These are phyloP conservation scores for Apis mellifera DNA, from an alignment of 1,140 invertebrate species.

Conservation along the genomic window DNA sequence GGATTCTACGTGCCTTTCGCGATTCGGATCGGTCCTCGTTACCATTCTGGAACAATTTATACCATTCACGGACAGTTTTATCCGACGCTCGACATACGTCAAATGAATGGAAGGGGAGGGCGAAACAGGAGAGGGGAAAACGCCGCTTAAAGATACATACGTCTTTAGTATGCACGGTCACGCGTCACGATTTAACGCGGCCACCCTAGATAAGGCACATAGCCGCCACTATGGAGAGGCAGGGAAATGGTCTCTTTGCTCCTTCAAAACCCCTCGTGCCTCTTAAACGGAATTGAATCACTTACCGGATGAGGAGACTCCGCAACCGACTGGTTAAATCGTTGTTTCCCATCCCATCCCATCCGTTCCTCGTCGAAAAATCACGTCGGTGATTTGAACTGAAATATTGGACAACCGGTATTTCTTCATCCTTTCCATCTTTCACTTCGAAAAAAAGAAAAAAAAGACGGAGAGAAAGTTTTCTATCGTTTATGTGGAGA, in stretches of 20 bases:
- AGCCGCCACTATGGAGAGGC: constrained; percentile 40
- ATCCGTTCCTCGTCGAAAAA: neutral
- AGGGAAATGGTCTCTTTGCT: constrained; percentile 44
- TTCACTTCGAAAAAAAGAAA: too few relatives aligned
- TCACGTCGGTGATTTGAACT: too few relatives aligned
- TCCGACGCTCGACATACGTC: constrained; percentile 71
- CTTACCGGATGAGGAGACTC: constrained; percentile 44
- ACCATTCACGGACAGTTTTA: constrained; percentile 61
- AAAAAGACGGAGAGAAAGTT: too few relatives aligned
- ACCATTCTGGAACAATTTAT: constrained; percentile 26
- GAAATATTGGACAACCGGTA: neutral
- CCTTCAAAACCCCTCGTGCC: constrained; percentile 57
- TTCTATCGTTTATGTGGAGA: too few relatives aligned
- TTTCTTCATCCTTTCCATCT: neutral
- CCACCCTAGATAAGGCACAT: constrained; percentile 75
- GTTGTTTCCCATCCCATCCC: constrained; percentile 22
- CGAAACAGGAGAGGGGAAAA: constrained; percentile 21
- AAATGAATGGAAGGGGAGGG: constrained; percentile 61
- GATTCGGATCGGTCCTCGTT: constrained; percentile 15
- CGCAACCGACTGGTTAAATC: constrained; percentile 16
- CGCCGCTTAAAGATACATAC: constrained; percentile 42
- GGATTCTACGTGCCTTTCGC: neutral
- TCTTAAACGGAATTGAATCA: constrained; percentile 68
- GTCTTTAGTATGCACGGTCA: constrained; percentile 75
- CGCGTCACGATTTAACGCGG: constrained; percentile 75